These are phyloP conservation scores for Eucera pruinosa DNA, from an alignment of 2,888 invertebrate species.

Conservation along the genomic window DNA sequence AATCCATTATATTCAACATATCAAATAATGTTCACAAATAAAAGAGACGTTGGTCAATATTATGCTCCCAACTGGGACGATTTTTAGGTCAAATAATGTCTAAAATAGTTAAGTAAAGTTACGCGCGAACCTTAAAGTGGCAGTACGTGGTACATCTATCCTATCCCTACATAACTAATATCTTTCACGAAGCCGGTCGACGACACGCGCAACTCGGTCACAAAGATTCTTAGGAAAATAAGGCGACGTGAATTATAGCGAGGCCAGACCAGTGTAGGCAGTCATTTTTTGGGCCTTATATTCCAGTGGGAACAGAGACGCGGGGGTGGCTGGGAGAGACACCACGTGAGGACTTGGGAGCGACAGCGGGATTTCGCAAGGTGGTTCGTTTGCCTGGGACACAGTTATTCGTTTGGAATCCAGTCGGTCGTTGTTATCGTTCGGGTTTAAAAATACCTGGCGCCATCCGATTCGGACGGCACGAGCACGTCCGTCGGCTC, in stretches of 20 bases:
- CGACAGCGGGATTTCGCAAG: conserved; percentile 63
- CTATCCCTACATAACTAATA: too few relatives aligned
- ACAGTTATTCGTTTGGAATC: conserved; percentile 65
- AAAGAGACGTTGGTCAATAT: too few relatives aligned
- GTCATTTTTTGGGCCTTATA: conserved; percentile 20
- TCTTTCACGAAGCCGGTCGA: too few relatives aligned
- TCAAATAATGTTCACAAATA: too few relatives aligned
- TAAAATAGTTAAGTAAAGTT: too few relatives aligned
- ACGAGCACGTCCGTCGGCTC: conserved; percentile 42
- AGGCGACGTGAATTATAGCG: conserved; percentile 31
- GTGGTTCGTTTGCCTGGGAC: conserved; percentile 56
- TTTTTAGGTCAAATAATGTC: too few relatives aligned
- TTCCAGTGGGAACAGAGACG: conserved; percentile 24
- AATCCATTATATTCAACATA: too few relatives aligned
- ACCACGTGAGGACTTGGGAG: conserved; percentile 40
- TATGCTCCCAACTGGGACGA: too few relatives aligned
- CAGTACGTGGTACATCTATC: too few relatives aligned
- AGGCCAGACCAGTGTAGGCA: conserved; percentile 20
- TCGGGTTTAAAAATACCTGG: conserved; percentile 71
- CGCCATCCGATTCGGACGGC: conserved; percentile 63
- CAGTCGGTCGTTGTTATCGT: conserved; percentile 65
- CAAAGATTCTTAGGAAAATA: too few relatives aligned
- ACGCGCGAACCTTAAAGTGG: too few relatives aligned
- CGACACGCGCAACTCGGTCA: too few relatives aligned
- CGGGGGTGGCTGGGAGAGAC: conserved; percentile 46